Evolutionary conservation across 2,888 invertebrate species (phyloP), one percentile per base, ranked within the genome.

Genomic region (Parnassius mnemosyne): DNA sequence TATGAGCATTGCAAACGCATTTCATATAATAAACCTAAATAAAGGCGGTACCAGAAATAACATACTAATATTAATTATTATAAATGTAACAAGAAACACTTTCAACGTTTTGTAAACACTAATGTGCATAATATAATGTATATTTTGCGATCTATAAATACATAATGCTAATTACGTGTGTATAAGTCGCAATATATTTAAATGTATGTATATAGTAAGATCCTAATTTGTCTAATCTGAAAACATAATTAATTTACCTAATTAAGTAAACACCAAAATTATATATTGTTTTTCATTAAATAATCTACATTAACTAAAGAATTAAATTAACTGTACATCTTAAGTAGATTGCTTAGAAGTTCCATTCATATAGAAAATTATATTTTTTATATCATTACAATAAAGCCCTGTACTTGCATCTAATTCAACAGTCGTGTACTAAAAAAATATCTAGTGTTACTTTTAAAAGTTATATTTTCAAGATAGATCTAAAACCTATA

Each of bases 31-130:
- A 53, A 47, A 46, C 43, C 42, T 61, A 55, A 47, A 52, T 63
- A 65, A 49, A 61, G 61, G 61, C 58, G 59, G 61, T 59, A 51
- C 41, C 58, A 61, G 34, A 52, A 53, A 56, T 57, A 57, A 59
- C 42, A 7, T 55, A 59, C 46, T 59, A 34, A n/a, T 16, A 49
- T n/a, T 10, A 1, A 49, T 13, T 49, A 49, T 13, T 49, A 9
- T 49, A 13, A 49, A 49, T 49, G 49, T 49, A 13, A 49, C 49
- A 49, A 43, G 43, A 43, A 11, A 43, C 43, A 43, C 43, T 43
- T 43, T 9, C 43, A 43, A 43, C 43, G 3, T 11, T 43, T 43
- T 11, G 11, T 43, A 43, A 43, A 43, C 11, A 43, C 43, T 11
- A 7, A 7, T 34, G 34, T 34, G 34, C 34, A 34, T 34, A 34